Evolutionary conservation across 1,140 invertebrate genomes (phyloP), one percentile per base, ranked within the genome.

Genomic region (Phthorimaea operculella): DNA sequence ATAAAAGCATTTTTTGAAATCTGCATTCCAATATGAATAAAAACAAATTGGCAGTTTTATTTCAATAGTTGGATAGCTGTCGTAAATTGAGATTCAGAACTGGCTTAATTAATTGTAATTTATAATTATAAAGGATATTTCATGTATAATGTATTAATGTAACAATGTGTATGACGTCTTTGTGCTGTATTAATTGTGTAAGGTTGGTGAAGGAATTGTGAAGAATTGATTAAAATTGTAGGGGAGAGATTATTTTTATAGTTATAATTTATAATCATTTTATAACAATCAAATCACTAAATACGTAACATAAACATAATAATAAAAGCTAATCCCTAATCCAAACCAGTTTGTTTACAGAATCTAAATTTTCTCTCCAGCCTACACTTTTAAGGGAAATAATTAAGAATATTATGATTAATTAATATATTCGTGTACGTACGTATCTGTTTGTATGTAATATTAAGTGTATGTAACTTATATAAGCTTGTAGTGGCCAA

Each of bases 351-450:
- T 39, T 3, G 11, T 12, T 12, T 12, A 5, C 36, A 39, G 10
- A 39, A 39, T 39, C 36, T 12, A 39, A 10, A 39, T 39, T 39
- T 39, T 39, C 36, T 12, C 36, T 39, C 36, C 36, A 39, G 10
- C n/a, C 10, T 39, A 39, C 36, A 39, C 21, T 39, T 39, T 12
- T 39, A 39, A 39, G 10, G 36, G n/a, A 39, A 39, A n/a, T 39
- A 39, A 39, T 39, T 39, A 39, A 39, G n/a, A 4, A 28, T 28
- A 28, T 28, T 28, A 28, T 28, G 21, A 28, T 28, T 39, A 39
- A 39, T 39, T 39, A 39, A 39, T 39, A 39, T 39, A 39, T 39
- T 39, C n/a, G 36, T 39, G 36, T 39, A 39, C 36, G 36, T 39
- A 39, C 10, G n/a, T 39, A 39, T 39, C n/a, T 9, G 36, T 39